Percentiles rank a stretch among this genome's conserved stretches.
These are phyloP conservation scores for Myxocyprinus asiaticus DNA, from an alignment of 2,113 vertebrate species.

Conservation along the genomic window DNA sequence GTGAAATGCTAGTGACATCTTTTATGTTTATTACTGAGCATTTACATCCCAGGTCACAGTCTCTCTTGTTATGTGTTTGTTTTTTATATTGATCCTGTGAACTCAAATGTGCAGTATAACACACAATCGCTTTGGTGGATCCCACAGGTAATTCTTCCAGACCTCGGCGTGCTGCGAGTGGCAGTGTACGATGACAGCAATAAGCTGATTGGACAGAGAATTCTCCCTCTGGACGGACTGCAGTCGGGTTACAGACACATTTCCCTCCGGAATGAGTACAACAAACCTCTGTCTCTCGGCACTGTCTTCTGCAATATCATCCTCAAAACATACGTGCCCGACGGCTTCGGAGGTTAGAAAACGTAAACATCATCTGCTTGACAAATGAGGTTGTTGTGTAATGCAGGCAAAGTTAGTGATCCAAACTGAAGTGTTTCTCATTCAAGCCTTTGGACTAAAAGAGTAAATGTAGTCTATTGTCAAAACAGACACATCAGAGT, in stretches of 20 bases:
- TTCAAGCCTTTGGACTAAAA: no score
- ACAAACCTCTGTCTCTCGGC: conserved; percentile 94
- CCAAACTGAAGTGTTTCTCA: no score
- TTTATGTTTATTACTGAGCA: not conserved
- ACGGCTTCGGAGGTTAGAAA: conserved; percentile 94
- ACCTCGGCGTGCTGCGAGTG: conserved; percentile 95
- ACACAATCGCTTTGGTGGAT: not conserved
- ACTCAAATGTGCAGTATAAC: not conserved
- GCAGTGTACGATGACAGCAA: conserved; percentile 97
- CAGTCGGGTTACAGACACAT: conserved; percentile 98
- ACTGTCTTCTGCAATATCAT: conserved; percentile 98
- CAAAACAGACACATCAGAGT: no score
- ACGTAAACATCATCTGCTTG: not conserved
- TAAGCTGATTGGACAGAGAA: conserved; percentile 93
- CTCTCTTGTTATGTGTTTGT: conserved; percentile 1
- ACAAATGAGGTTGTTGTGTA: not conserved
- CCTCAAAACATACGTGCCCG: conserved; percentile 97
- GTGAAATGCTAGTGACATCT: no score
- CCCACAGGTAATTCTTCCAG: conserved; percentile 92
- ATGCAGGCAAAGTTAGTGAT: no score
- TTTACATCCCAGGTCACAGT: not conserved
- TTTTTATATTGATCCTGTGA: conserved; percentile 8
- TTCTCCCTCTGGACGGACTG: conserved; percentile 94
- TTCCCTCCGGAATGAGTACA: conserved; percentile 96
- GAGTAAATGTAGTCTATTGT: no score